phyloP scores from a whole-genome alignment of 2,797 vertebrate species.

The Anas bahamensis region DNA sequence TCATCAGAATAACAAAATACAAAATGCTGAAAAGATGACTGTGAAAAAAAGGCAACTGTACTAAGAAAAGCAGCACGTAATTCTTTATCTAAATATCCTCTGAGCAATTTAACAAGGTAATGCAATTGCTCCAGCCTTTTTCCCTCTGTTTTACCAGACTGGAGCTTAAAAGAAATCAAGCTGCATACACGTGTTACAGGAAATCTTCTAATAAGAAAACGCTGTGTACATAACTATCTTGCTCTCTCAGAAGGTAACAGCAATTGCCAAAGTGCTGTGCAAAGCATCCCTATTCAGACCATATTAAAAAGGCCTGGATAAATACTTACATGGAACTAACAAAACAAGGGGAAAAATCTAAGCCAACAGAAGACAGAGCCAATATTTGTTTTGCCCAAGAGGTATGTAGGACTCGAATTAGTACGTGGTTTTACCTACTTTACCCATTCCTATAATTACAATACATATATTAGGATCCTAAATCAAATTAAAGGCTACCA shows the following conservation, averaged over 20 bases:
- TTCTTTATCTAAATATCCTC: constrained; percentile 57
- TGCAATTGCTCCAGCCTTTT: constrained; percentile 29
- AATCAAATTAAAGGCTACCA: background rate
- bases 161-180: constrained; percentile 9
- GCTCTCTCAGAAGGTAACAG: background rate
- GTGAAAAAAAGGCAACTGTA: background rate
- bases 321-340: background rate
- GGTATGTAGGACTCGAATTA: background rate
- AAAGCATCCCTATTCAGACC: constrained; percentile 13
- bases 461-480: background rate
- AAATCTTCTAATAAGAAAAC: constrained; percentile 57
- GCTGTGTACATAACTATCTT: background rate
- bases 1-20: constrained; percentile 66
- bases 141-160: constrained; percentile 5
- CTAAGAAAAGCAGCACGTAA: constrained; percentile 32
- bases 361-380: background rate
- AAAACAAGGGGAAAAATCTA: constrained; percentile 5
- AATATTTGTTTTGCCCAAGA: constrained; percentile 20
- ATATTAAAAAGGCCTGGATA: constrained; percentile 24
- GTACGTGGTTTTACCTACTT: background rate
- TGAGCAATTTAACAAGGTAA: constrained; percentile 44
- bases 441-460: background rate
- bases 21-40: constrained; percentile 68
- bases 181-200: background rate
- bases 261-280: background rate